Evolutionary conservation across 2,888 invertebrate genomes (phyloP).

Genomic region (Caenorhabditis drosophilae): DNA sequence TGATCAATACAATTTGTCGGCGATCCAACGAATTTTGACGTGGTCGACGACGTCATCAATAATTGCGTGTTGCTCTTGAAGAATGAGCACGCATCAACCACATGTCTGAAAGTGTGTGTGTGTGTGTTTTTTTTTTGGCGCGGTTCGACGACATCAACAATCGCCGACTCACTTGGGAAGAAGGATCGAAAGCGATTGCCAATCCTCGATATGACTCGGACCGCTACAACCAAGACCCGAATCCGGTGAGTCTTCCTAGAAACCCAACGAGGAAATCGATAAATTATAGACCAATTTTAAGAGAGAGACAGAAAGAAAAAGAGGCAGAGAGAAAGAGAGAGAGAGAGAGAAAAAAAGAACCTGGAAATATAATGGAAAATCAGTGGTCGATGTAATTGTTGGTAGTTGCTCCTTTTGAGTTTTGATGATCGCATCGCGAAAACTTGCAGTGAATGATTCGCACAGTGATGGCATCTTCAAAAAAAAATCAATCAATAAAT

Average conservation of each 20-base stretch:
- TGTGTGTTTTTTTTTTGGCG: not conserved
- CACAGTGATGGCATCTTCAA: slow-evolving; percentile 54
- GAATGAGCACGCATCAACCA: slow-evolving; percentile 68
- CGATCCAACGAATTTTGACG: slow-evolving; percentile 10
- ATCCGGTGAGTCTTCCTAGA: slow-evolving; percentile 51
- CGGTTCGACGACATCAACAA: not conserved
- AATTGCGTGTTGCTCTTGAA: slow-evolving; percentile 67
- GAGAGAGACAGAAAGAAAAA: no score
- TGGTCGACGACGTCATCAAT: slow-evolving; percentile 44
- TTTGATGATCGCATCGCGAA: slow-evolving; percentile 41
- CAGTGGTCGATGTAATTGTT: slow-evolving; percentile 36
- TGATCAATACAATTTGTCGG: slow-evolving; percentile 51
- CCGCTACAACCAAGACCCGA: slow-evolving; percentile 68
- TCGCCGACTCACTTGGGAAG: slow-evolving; percentile 79
- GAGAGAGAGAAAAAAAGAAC: slow-evolving; percentile 14
- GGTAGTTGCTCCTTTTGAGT: slow-evolving; percentile 43
- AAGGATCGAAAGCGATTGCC: slow-evolving; percentile 88
- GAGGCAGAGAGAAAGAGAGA: no score
- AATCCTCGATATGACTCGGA: slow-evolving; percentile 81
- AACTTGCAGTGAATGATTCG: slow-evolving; percentile 48
- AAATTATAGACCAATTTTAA: no score
- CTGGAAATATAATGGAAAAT: slow-evolving; percentile 40
- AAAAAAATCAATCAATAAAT: not conserved
- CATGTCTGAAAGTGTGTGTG: slow-evolving; percentile 70
- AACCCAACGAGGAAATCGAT: no score